Evolutionary conservation across 1,140 invertebrate genomes (phyloP).

Genomic region (Macrosteles quadrilineatus): DNA sequence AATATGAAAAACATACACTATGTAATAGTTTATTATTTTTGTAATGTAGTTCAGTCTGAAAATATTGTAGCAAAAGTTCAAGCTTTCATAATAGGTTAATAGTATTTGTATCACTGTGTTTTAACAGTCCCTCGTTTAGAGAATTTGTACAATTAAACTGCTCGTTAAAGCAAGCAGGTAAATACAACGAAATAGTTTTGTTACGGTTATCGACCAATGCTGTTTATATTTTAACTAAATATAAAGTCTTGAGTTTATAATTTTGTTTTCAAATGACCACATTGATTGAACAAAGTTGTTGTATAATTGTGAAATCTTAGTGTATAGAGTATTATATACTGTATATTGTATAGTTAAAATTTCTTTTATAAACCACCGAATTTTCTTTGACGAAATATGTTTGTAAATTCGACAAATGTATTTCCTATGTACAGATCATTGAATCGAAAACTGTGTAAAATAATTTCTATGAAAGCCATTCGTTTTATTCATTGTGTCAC

Average conservation of each 20-base stretch:
- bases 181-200: neutral
- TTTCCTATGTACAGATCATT: conserved; percentile 19
- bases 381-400: conserved; percentile 21
- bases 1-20: too few relatives aligned
- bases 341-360: conserved; percentile 14
- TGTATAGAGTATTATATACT: neutral
- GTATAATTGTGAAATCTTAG: neutral
- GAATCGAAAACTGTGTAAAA: neutral
- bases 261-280: neutral
- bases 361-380: conserved; percentile 2
- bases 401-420: conserved; percentile 9
- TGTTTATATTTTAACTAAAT: too few relatives aligned
- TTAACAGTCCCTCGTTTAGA: too few relatives aligned
- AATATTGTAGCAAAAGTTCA: too few relatives aligned
- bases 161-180: neutral
- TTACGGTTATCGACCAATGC: too few relatives aligned
- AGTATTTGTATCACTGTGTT: too few relatives aligned
- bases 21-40: too few relatives aligned
- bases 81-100: too few relatives aligned
- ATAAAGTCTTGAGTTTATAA: too few relatives aligned
- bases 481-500: neutral
- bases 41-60: too few relatives aligned
- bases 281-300: neutral
- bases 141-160: too few relatives aligned
- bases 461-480: conserved; percentile 11